Conservation (phyloP, 2,113 vertebrate species). For the Embiotoca jacksoni region DNA sequence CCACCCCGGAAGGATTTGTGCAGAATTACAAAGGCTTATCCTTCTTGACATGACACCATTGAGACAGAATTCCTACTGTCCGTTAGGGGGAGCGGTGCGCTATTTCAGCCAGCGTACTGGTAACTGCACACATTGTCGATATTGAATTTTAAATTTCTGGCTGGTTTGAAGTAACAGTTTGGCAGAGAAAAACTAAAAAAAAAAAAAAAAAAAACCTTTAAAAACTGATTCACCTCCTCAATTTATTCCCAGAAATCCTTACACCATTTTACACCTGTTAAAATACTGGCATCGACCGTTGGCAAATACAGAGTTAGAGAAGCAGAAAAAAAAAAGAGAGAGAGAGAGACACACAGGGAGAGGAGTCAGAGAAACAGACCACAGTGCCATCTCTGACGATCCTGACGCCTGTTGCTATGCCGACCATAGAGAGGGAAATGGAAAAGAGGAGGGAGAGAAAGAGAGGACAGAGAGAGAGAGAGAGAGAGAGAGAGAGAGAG, state of each 20-base stretch:
- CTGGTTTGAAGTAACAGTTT: no score
- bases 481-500: constrained; percentile 56
- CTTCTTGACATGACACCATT: neutral
- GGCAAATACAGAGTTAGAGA: constrained; percentile 34
- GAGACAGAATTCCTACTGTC: constrained; percentile 24
- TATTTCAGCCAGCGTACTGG: neutral
- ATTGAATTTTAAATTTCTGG: constrained; percentile 4
- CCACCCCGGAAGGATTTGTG: constrained; percentile 15
- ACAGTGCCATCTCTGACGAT: constrained; percentile 78
- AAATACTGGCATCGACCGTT: constrained; percentile 44
- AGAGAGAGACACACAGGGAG: constrained; percentile 18
- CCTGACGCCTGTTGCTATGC: constrained; percentile 85
- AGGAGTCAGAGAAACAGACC: constrained; percentile 55
- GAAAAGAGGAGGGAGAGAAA: constrained; percentile 56
- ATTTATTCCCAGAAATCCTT: constrained; percentile 4
- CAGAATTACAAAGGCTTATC: constrained; percentile 18
- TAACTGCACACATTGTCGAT: constrained; percentile 14
- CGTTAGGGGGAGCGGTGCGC: constrained; percentile 59
- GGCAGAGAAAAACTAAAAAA: no score
- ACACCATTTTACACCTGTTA: constrained; percentile 40
- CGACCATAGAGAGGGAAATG: constrained; percentile 74
- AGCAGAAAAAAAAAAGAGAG: constrained; percentile 19
- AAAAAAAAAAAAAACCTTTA: neutral
- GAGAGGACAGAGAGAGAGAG: constrained; percentile 59
- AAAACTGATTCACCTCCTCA: neutral